phyloP scores from a whole-genome alignment of 2,113 vertebrate species.

The Fregetta grallaria region DNA sequence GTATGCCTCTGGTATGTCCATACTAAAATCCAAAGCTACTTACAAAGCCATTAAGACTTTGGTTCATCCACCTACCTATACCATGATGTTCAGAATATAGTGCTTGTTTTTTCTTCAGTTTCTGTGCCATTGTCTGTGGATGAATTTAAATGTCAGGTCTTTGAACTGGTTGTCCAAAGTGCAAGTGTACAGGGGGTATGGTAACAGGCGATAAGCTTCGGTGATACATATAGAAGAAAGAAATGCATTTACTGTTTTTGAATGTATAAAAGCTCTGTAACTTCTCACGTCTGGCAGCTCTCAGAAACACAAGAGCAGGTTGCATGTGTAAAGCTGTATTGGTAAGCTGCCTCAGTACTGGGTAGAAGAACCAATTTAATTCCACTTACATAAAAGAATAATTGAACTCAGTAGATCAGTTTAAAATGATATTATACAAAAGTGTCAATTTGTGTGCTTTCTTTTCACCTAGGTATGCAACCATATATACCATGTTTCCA shows the following conservation, averaged over 20 bases:
- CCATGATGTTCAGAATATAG: neutral
- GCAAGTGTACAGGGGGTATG: neutral
- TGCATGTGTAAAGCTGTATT: neutral
- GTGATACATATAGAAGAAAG: neutral
- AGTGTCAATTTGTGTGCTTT: neutral
- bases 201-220: neutral
- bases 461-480: constrained; percentile 84
- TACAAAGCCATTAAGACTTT: neutral
- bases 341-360: neutral
- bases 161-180: neutral
- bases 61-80: neutral
- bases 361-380: neutral
- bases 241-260: neutral
- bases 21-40: neutral
- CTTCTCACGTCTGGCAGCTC: neutral
- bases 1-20: neutral
- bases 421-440: neutral
- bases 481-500: constrained; percentile 98
- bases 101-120: neutral
- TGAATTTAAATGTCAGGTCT: neutral
- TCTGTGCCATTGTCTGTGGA: neutral
- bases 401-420: neutral
- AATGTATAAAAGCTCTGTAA: neutral
- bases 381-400: neutral
- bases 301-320: neutral